Evolutionary conservation across 2,113 vertebrate species (phyloP).

Genomic region (Pollachius pollachius): DNA sequence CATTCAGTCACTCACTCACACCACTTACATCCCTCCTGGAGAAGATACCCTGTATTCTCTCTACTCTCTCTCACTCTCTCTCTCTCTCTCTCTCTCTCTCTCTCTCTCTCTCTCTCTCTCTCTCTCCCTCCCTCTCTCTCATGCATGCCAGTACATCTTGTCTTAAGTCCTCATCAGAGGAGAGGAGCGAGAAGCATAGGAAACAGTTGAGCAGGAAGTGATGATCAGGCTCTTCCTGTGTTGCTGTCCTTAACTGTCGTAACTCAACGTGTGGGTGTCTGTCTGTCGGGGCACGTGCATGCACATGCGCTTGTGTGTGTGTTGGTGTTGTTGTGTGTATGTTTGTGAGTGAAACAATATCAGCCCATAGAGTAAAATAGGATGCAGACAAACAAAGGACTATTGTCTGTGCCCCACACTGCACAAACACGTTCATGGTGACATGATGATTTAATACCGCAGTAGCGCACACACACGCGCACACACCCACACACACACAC

Average conservation of each 20-base stretch:
- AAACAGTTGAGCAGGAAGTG: slow-evolving; percentile 54
- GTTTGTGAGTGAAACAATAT: slow-evolving; percentile 20
- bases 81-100: neutral
- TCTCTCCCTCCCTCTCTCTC: slow-evolving; percentile 2
- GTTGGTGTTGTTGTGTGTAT: slow-evolving; percentile 17
- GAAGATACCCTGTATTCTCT: slow-evolving; percentile 49
- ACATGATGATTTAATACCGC: slow-evolving; percentile 41
- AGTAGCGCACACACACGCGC: slow-evolving; percentile 26
- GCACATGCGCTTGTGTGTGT: slow-evolving; percentile 29
- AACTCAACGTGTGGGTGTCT: slow-evolving; percentile 46
- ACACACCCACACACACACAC: slow-evolving; percentile 13
- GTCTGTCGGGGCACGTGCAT: slow-evolving; percentile 2
- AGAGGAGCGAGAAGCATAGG: slow-evolving; percentile 57
- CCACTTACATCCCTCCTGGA: slow-evolving; percentile 6
- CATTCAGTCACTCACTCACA: neutral
- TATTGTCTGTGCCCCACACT: slow-evolving; percentile 56
- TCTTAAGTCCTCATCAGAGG: neutral
- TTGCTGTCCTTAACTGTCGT: slow-evolving; percentile 73
- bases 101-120: slow-evolving; percentile 22
- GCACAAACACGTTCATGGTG: slow-evolving; percentile 48
- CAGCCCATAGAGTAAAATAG: slow-evolving; percentile 59
- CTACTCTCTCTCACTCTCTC: neutral
- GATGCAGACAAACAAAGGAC: slow-evolving; percentile 63
- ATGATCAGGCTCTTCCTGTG: slow-evolving; percentile 91
- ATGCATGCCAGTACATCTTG: slow-evolving; percentile 4